These are phyloP conservation scores for Wasmannia auropunctata DNA, from an alignment of 1,140 invertebrate species.

Conservation along the genomic window DNA sequence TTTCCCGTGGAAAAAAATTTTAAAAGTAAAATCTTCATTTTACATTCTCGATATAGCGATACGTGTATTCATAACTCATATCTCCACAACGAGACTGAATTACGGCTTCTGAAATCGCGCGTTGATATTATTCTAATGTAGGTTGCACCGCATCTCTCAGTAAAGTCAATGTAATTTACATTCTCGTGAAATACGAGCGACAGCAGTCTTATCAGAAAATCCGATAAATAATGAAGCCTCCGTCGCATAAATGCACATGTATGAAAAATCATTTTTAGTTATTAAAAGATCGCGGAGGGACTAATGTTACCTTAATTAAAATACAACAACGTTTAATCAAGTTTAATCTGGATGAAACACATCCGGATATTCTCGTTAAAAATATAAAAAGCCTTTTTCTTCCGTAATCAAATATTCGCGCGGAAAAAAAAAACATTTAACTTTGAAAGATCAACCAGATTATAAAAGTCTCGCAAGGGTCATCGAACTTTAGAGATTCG, in stretches of 20 bases:
- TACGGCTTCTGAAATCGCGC: conserved; percentile 25
- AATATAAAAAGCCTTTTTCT: not conserved
- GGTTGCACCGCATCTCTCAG: not conserved
- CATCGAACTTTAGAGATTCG: conserved; percentile 23
- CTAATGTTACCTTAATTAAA: not conserved
- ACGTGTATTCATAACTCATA: not conserved
- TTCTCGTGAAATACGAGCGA: conserved; percentile 34
- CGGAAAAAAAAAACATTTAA: conserved; percentile 7
- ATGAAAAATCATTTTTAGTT: not conserved
- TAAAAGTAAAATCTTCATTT: conserved; percentile 19
- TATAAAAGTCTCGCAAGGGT: conserved; percentile 7
- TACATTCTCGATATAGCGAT: not conserved
- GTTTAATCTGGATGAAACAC: not conserved
- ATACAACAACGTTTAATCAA: not conserved
- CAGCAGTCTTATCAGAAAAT: conserved; percentile 29
- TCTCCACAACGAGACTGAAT: conserved; percentile 16
- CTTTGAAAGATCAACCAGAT: not conserved
- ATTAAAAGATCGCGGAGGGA: not conserved
- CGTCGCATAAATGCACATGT: not conserved
- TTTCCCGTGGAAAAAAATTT: not conserved
- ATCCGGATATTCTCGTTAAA: not conserved
- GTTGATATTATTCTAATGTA: conserved; percentile 51
- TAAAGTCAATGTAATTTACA: conserved; percentile 42
- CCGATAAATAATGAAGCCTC: conserved; percentile 12
- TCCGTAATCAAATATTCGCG: not conserved